Base-by-base conservation (phyloP, 2,888 invertebrate genomes). In the Abrostola tripartita region DNA sequence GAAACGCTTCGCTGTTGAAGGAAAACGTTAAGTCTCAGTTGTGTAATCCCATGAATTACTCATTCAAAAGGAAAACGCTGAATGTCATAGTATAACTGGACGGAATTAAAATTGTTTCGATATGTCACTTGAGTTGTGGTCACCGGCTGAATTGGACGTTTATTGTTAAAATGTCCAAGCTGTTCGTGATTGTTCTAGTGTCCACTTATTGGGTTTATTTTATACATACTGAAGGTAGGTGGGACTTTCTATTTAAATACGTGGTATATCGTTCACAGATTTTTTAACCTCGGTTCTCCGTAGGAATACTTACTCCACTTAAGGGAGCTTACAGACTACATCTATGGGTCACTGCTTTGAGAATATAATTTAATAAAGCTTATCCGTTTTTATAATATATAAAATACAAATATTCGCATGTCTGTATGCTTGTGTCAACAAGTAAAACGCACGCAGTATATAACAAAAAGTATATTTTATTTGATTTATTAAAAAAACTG, bases 151-250 rank as follows among this genome's bases (percentile, higher is more conserved):
- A 59, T 61, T 62, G 62, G 76, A 72, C 73, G 74, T 66, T 49
- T 52, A 24, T 52, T 37, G 6, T 52, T 5, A 71, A 55, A 54
- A 86, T 86, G 86, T 66, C 76, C 5, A 85, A 82, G 63, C 59
- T 73, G 38, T 11, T 79, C 36, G 72, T 84, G 41, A 68, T 81
- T 36, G 52, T 60, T 70, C 37, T 85, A 35, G 59, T 85, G 62
- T 63, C 69, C 37, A 71, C 77, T 6, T 84, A 79, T 66, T 85
- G 83, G 81, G 73, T 86, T 56, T 84, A 82, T 68, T 82, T 80
- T n/a, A 85, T 86, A 44, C 81, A 81, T 1, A 86, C 81, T 61
- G 78, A 81, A 81, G 82, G 87, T 87, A 73, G 77, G 82, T 71
- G 0, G 14, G 4, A 38, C 6, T 11, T 42, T 11, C 37, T 47